phyloP scores from a whole-genome alignment of 2,113 vertebrate genomes.

The Agapornis roseicollis region DNA sequence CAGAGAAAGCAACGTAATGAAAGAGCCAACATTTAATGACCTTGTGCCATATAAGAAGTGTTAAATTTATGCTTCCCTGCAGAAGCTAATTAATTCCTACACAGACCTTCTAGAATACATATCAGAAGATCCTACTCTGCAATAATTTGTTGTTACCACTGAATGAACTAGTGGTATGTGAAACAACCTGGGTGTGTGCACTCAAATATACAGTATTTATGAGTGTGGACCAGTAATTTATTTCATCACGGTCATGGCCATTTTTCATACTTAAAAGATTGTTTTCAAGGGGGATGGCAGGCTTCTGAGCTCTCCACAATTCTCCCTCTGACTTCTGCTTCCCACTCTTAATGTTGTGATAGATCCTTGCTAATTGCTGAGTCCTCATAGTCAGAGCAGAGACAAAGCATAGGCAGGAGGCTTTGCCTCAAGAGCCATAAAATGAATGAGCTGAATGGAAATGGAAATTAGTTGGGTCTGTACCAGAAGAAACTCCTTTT shows the following conservation, averaged over 20 bases:
- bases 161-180: background rate
- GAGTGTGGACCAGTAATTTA: background rate
- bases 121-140: background rate
- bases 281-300: background rate
- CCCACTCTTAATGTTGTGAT: background rate
- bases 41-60: background rate
- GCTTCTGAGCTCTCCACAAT: background rate
- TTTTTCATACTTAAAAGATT: background rate
- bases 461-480: background rate
- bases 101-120: background rate
- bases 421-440: background rate
- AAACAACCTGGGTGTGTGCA: background rate
- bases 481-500: background rate
- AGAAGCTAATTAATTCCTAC: background rate
- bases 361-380: background rate
- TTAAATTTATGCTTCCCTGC: background rate
- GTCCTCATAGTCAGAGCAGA: background rate
- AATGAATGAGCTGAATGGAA: background rate
- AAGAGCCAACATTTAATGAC: background rate
- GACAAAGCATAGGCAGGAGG: background rate
- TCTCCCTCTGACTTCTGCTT: background rate
- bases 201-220: background rate
- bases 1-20: background rate
- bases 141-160: background rate
- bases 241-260: rapidly evolving